Conservation (phyloP, 2,113 vertebrate genomes). For the Rhagologus leucostigma region DNA sequence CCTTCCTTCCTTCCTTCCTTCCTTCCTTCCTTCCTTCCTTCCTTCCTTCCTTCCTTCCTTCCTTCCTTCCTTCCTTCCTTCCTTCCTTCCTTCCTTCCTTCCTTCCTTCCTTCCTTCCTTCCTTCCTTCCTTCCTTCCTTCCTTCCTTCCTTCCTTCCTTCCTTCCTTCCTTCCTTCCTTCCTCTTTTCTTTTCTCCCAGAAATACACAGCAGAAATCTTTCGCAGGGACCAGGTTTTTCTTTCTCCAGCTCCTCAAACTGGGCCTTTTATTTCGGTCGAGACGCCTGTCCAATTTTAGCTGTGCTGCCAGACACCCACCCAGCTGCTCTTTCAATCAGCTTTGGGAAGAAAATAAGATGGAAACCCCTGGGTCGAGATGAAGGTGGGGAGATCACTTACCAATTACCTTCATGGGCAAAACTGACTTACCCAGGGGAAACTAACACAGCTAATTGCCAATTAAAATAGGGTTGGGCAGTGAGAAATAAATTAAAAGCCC, state of each 20-base stretch:
- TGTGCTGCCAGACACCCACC: not conserved
- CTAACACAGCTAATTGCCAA: not conserved
- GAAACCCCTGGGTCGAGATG: not conserved
- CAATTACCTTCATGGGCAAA: not conserved
- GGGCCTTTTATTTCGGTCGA: not conserved
- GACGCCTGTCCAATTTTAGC: not conserved
- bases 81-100: no score
- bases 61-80: not conserved
- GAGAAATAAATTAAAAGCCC: not conserved
- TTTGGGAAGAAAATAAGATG: not conserved
- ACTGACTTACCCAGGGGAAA: not conserved
- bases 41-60: no score
- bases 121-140: no score
- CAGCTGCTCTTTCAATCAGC: not conserved
- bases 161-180: not conserved
- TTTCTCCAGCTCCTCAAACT: not conserved
- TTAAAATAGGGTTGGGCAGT: not conserved
- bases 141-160: not conserved
- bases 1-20: no score
- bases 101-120: not conserved
- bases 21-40: no score
- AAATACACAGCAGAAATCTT: not conserved
- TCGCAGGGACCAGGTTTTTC: not conserved
- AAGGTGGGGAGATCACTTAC: not conserved
- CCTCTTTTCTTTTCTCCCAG: not conserved